Conservation (phyloP, 2,888 invertebrate genomes). For the Hypolimnas misippus region DNA sequence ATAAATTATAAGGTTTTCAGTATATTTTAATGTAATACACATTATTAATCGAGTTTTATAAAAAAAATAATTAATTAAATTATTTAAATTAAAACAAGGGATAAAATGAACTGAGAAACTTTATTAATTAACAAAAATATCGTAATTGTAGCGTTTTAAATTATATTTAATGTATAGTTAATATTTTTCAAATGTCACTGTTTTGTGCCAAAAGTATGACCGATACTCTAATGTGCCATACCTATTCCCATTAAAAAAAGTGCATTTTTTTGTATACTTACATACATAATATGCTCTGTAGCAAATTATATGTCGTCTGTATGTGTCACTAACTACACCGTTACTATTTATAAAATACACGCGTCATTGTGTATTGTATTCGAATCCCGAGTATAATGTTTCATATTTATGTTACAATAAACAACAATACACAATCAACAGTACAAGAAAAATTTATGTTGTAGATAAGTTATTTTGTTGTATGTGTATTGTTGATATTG, state of each 20-base stretch:
- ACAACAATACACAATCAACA: slow-evolving; percentile 3
- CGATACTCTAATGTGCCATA: neutral
- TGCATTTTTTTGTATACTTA: neutral
- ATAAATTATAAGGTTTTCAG: slow-evolving; percentile 11
- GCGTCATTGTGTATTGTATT: neutral
- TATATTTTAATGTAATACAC: slow-evolving; percentile 10
- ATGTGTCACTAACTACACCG: neutral
- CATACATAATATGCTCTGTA: neutral
- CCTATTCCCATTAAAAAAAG: neutral
- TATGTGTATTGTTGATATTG: neutral
- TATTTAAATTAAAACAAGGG: slow-evolving; percentile 69
- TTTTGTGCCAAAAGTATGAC: slow-evolving; percentile 25
- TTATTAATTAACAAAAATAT: slow-evolving; percentile 50
- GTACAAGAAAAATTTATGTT: neutral
- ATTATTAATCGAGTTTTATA: slow-evolving; percentile 13
- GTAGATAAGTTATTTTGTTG: neutral
- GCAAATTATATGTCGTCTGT: neutral
- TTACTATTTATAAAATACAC: neutral
- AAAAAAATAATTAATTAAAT: slow-evolving; percentile 47
- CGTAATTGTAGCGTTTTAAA: slow-evolving; percentile 41
- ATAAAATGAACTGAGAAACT: slow-evolving; percentile 79
- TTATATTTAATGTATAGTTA: slow-evolving; percentile 20
- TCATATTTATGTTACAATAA: neutral
- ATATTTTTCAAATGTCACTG: slow-evolving; percentile 9
- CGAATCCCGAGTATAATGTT: neutral